A percentile compares a stretch with the other conserved stretches of the same genome.
These are phyloP conservation scores for Dromococcyx pavoninus DNA, from an alignment of 2,797 vertebrate species.

Conservation along the genomic window DNA sequence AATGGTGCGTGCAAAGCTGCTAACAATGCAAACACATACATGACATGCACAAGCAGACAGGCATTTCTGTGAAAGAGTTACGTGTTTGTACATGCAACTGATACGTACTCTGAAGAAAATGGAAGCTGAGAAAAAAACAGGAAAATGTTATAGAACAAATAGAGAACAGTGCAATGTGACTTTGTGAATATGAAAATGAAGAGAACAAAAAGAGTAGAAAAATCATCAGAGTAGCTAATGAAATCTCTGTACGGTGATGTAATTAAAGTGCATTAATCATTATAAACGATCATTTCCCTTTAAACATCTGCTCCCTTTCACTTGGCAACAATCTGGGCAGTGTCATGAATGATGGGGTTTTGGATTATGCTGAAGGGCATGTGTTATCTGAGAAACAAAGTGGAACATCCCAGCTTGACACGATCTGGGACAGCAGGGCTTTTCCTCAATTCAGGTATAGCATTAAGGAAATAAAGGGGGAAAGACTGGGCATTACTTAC, in stretches of 20 bases:
- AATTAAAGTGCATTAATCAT: slow-evolving; percentile 67
- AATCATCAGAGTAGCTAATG: slow-evolving; percentile 28
- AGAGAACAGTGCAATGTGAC: not conserved
- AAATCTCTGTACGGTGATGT: slow-evolving; percentile 53
- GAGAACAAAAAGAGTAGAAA: slow-evolving; percentile 11
- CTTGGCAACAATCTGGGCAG: slow-evolving; percentile 55
- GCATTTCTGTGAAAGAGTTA: not conserved
- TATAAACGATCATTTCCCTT: slow-evolving; percentile 57
- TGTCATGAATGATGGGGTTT: slow-evolving; percentile 43
- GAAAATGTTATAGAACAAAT: not conserved
- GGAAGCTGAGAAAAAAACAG: not conserved
- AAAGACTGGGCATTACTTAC: not conserved
- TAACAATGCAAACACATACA: not conserved
- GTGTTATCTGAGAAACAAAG: slow-evolving; percentile 45
- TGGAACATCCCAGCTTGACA: not conserved
- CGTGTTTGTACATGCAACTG: slow-evolving; percentile 37
- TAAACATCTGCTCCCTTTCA: slow-evolving; percentile 70
- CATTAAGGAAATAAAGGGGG: not conserved
- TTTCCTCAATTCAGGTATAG: not conserved
- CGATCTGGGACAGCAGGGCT: not conserved
- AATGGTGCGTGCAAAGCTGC: not conserved
- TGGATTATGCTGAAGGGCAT: slow-evolving; percentile 48
- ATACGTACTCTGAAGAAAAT: not conserved
- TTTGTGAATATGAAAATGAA: not conserved
- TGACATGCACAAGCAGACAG: not conserved